A percentile compares a stretch with the other conserved stretches of the same genome.
These are phyloP conservation scores for Tigriopus californicus DNA, from an alignment of 2,888 invertebrate genomes.

Conservation along the genomic window DNA sequence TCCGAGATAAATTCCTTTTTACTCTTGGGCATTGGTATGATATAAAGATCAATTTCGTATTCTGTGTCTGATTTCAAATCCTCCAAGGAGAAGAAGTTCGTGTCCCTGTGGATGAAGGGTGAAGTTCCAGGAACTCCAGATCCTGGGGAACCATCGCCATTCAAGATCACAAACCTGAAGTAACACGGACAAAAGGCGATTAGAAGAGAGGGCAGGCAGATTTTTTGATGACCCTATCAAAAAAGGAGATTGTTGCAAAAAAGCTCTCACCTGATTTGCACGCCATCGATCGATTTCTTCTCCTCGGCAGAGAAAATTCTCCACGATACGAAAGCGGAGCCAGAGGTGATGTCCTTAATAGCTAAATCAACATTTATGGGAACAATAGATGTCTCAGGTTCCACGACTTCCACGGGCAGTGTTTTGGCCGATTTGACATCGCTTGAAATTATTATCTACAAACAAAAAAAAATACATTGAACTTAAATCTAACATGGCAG, in stretches of 20 bases:
- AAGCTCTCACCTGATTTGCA: conserved; percentile 50
- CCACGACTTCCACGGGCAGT: neutral
- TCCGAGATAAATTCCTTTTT: neutral
- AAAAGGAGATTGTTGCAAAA: neutral
- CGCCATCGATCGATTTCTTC: conserved; percentile 63
- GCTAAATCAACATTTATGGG: neutral
- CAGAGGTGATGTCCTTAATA: neutral
- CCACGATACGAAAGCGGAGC: conserved; percentile 53
- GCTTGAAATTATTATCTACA: neutral
- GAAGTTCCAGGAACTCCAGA: conserved; percentile 53
- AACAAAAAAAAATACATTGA: no score
- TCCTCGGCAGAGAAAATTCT: conserved; percentile 60
- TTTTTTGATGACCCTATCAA: neutral
- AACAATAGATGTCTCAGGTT: neutral
- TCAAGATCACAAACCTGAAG: neutral
- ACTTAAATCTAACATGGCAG: no score
- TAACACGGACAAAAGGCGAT: neutral
- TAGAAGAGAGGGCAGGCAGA: no score
- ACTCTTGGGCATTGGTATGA: conserved; percentile 49
- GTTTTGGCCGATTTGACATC: neutral
- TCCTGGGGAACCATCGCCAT: neutral
- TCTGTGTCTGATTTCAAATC: conserved; percentile 54
- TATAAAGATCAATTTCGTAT: conserved; percentile 63
- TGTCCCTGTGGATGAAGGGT: conserved; percentile 60
- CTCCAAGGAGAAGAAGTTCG: conserved; percentile 54